phyloP scores from a whole-genome alignment of 2,888 invertebrate species.

The Lamellibrachia columna region DNA sequence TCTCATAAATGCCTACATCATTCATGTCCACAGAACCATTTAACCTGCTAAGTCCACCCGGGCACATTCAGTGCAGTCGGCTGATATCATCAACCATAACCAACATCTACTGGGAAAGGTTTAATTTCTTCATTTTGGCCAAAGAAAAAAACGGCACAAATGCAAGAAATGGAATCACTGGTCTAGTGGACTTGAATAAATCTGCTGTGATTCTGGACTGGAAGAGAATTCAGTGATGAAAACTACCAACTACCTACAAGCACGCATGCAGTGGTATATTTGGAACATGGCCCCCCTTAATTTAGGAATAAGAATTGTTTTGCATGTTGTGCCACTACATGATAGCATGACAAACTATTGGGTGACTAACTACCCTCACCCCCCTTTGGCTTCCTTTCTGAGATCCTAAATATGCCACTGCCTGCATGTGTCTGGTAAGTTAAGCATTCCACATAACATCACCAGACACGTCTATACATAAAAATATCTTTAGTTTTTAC shows the following conservation, averaged over 20 bases:
- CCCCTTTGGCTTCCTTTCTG: too few species aligned
- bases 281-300: too few species aligned
- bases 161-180: not conserved
- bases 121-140: not conserved
- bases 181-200: not conserved
- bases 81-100: not conserved
- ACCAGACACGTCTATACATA: not conserved
- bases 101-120: not conserved
- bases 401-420: too few species aligned
- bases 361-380: too few species aligned
- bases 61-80: not conserved
- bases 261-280: not conserved
- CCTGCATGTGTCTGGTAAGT: too few species aligned
- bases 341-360: too few species aligned
- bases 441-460: too few species aligned
- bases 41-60: not conserved
- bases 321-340: too few species aligned
- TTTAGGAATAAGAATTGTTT: too few species aligned
- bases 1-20: not conserved
- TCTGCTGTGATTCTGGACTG: not conserved
- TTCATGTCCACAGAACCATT: not conserved
- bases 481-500: not conserved
- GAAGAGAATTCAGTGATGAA: not conserved
- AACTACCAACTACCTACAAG: not conserved
- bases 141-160: not conserved